Evolutionary conservation across 2,797 vertebrate genomes (phyloP), one percentile per base, ranked within the genome.

Genomic region (Trichosurus vulpecula): DNA sequence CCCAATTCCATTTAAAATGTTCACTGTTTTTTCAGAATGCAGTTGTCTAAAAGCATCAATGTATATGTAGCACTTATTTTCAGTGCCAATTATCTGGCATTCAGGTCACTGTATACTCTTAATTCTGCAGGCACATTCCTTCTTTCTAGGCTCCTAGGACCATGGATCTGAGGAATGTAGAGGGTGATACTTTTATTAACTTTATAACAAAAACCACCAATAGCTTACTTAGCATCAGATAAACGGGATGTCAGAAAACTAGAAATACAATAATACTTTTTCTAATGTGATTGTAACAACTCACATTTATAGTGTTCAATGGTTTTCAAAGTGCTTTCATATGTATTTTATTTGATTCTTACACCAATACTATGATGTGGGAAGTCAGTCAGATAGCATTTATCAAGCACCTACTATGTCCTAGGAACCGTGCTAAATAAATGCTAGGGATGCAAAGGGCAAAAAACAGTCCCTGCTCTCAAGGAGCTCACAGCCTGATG

Each of bases 1-100:
- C 41, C 12, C 90, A 91, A 52, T 90, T 96, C 92, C 13, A 94
- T 90, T 41, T 14, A 92, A 93, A 96, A 55, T 9, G 52, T 4
- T 35, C 90, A 27, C 25, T 41, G 52, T 35, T 53, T 93, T 94
- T 92, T 56, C 31, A 92, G 92, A 94, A 96, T 22, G 22, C 19
- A 47, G 19, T 41, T 81, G 74, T 11, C 74, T 27, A 47, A 41
- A n/a, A 47, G 8, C 14, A 74, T 74, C 57, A 31, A 35, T 16
- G 35, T 41, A 19, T n/a, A 11, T 16, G 41, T 81, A 47, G 22
- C 11, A 74, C 66, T 74, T n/a, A 74, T 74, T 41, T 22, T 74
- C 6, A 9, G n/a, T 74, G 66, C 19, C 22, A 81, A 27, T 81
- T 47, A 25, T 47, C 2, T 47, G 13, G 22, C 41, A 47, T 41